Evolutionary conservation across 2,797 vertebrate genomes (phyloP).

Genomic region (Chanos chanos): DNA sequence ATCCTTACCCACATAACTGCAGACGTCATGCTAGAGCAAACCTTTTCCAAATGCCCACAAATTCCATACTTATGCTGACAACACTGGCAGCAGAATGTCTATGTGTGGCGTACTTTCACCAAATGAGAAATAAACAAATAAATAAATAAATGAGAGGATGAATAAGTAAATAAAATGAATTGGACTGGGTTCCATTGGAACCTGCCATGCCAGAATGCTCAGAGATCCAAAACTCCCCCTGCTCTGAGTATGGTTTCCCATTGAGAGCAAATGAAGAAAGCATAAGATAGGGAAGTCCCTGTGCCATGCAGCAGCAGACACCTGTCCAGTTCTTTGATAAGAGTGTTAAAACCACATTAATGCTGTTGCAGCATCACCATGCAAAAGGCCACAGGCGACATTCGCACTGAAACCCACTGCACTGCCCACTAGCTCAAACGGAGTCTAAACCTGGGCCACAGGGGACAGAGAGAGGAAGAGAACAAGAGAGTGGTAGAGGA

Average conservation of each 20-base stretch:
- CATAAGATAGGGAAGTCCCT: constrained; percentile 49
- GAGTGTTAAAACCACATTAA: constrained; percentile 58
- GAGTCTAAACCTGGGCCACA: constrained; percentile 37
- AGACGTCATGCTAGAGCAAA: too few relatives aligned
- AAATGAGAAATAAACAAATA: constrained; percentile 28
- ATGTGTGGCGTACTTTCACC: constrained; percentile 16
- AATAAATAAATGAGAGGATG: constrained; percentile 43
- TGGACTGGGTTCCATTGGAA: constrained; percentile 43
- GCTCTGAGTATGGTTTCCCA: constrained; percentile 62
- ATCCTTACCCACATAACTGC: too few relatives aligned
- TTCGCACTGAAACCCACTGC: constrained; percentile 57
- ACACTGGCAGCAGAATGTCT: constrained; percentile 15
- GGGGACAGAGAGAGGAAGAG: background rate
- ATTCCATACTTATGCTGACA: constrained; percentile 40
- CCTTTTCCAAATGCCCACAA: constrained; percentile 33
- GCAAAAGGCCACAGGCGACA: constrained; percentile 63
- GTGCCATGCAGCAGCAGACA: constrained; percentile 62
- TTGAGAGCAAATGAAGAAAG: constrained; percentile 60
- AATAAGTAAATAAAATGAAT: constrained; percentile 30
- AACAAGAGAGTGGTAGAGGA: background rate
- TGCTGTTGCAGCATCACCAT: constrained; percentile 62
- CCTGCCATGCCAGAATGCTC: constrained; percentile 42
- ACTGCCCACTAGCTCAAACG: constrained; percentile 50
- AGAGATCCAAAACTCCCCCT: constrained; percentile 76
- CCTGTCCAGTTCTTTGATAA: constrained; percentile 52